These are phyloP conservation scores for Hymenochirus boettgeri DNA, from an alignment of 2,113 vertebrate species.

Conservation along the genomic window DNA sequence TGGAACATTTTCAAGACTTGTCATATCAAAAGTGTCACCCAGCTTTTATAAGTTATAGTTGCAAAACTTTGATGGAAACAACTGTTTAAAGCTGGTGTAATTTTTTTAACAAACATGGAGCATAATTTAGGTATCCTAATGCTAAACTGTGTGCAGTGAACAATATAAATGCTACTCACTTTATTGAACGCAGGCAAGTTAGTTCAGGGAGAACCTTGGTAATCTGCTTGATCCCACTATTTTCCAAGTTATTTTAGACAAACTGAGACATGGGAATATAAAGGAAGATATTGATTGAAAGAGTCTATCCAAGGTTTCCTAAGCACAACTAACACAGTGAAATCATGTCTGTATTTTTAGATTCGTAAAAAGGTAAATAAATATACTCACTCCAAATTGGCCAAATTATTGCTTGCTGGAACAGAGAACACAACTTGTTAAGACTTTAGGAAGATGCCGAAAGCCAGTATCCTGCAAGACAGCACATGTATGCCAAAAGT, in stretches of 20 bases:
- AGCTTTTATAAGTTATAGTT: no score
- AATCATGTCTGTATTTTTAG: neutral
- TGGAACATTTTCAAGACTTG: no score
- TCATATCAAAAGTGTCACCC: no score
- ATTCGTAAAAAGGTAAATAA: neutral
- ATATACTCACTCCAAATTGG: conserved; percentile 66
- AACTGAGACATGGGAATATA: conserved; percentile 52
- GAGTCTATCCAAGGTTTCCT: neutral
- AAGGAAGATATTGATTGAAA: neutral
- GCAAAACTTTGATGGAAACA: no score
- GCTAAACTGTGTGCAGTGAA: neutral
- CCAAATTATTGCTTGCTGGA: conserved; percentile 53
- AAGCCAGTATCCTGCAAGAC: conserved; percentile 60
- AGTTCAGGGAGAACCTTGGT: conserved; percentile 58
- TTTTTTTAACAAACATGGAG: no score
- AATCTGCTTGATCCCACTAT: conserved; percentile 60
- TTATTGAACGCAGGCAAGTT: conserved; percentile 59
- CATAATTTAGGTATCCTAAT: no score
- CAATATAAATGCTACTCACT: conserved; percentile 67
- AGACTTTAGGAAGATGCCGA: conserved; percentile 47
- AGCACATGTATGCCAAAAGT: neutral
- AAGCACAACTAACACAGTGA: neutral
- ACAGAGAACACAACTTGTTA: conserved; percentile 54
- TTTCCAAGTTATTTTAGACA: conserved; percentile 72
- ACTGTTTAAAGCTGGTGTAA: no score